Percentiles rank a stretch among this genome's conserved stretches.
These are phyloP conservation scores for Atrina japonica DNA, from an alignment of 2,888 invertebrate species.

Conservation along the genomic window DNA sequence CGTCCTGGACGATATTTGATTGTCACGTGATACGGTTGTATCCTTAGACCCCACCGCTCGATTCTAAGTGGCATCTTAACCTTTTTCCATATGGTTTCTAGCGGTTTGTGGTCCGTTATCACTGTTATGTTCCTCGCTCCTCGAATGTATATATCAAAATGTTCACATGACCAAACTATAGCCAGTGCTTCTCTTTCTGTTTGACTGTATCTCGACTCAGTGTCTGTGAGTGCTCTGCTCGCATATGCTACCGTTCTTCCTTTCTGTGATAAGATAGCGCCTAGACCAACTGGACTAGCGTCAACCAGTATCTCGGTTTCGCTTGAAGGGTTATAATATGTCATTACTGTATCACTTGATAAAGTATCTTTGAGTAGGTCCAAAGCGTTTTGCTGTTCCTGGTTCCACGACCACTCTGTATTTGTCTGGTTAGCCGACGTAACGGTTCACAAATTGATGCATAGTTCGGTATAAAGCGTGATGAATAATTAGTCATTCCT, in stretches of 20 bases:
- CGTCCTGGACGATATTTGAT: slow-evolving; percentile 53
- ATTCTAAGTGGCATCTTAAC: slow-evolving; percentile 49
- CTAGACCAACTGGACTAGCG: slow-evolving; percentile 60
- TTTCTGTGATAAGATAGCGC: slow-evolving; percentile 32
- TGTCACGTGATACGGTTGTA: slow-evolving; percentile 54
- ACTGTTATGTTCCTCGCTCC: slow-evolving; percentile 50
- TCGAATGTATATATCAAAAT: slow-evolving; percentile 54
- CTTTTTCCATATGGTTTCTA: slow-evolving; percentile 47
- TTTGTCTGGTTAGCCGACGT: slow-evolving; percentile 50
- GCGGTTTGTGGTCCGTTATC: slow-evolving; percentile 61
- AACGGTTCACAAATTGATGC: slow-evolving; percentile 58
- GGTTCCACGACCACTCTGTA: slow-evolving; percentile 49
- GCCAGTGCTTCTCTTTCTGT: slow-evolving; percentile 53
- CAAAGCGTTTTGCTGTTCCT: slow-evolving; percentile 51
- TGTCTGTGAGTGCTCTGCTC: slow-evolving; percentile 45
- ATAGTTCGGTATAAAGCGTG: slow-evolving; percentile 58
- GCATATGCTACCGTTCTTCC: slow-evolving; percentile 38
- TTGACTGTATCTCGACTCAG: slow-evolving; percentile 53
- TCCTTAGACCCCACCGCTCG: slow-evolving; percentile 45
- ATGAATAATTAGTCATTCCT: slow-evolving; percentile 60
- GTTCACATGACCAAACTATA: slow-evolving; percentile 57
- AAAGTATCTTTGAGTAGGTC: slow-evolving; percentile 43
- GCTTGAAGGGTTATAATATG: slow-evolving; percentile 46
- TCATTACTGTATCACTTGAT: slow-evolving; percentile 46
- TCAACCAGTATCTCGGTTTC: slow-evolving; percentile 56